Evolutionary conservation across 2,888 invertebrate genomes (phyloP).

Genomic region (Hypsopygia costalis): DNA sequence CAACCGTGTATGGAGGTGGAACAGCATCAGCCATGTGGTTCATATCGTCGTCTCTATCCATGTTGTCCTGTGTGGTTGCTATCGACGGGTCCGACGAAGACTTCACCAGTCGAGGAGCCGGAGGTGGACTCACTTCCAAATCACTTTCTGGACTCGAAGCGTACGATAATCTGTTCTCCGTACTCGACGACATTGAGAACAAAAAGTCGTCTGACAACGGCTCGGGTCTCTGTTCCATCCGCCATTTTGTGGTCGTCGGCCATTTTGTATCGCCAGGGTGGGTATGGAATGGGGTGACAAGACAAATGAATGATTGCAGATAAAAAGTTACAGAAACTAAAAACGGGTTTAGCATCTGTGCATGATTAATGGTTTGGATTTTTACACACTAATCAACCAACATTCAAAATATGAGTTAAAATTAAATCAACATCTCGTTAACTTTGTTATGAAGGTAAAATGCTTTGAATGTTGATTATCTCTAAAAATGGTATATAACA

Average conservation of each 20-base stretch:
- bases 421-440: slow-evolving; percentile 9
- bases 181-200: slow-evolving; percentile 96
- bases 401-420: slow-evolving; percentile 35
- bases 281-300: slow-evolving; percentile 79
- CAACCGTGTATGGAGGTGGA: slow-evolving; percentile 93
- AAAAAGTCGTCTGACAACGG: slow-evolving; percentile 98
- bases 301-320: slow-evolving; percentile 78
- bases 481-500: slow-evolving; percentile 56
- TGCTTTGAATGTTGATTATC: slow-evolving; percentile 37
- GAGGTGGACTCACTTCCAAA: slow-evolving; percentile 88
- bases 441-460: not conserved
- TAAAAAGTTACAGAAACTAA: slow-evolving; percentile 63
- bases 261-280: slow-evolving; percentile 52
- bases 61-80: slow-evolving; percentile 94
- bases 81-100: slow-evolving; percentile 97
- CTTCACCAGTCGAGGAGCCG: slow-evolving; percentile 88
- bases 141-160: slow-evolving; percentile 98
- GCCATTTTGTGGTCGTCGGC: slow-evolving; percentile 45
- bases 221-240: slow-evolving; percentile 90
- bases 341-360: slow-evolving; percentile 63
- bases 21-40: slow-evolving; percentile 82
- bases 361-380: slow-evolving; percentile 61
- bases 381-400: slow-evolving; percentile 53
- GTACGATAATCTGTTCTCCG: slow-evolving; percentile 92
- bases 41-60: slow-evolving; percentile 82